Base-by-base conservation (phyloP, 2,113 vertebrate species). In the Embiotoca jacksoni region DNA sequence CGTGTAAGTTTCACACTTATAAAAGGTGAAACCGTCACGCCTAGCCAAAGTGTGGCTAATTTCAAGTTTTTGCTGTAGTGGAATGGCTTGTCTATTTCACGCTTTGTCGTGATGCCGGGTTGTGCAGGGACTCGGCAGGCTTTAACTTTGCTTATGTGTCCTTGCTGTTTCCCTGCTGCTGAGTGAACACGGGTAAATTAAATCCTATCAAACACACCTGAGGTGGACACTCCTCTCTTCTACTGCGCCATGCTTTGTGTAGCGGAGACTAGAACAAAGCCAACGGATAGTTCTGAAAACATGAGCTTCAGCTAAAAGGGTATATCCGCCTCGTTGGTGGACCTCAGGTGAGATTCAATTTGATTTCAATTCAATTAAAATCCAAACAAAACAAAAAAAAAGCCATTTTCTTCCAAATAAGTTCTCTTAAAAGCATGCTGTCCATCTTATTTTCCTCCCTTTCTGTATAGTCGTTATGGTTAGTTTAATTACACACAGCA, bases 131-230 rank as follows among this genome's bases (percentile, higher is more conserved):
- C 23, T 23, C 23, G 8, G 41, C 41, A 44, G 41, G 10, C 62
- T 36, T 0, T 37, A 39, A 64, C 57, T 41, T 3, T 70, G 31
- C 47, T 72, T 47, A 11, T 57, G 47, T 35, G 58, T 65, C 14
- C 41, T 44, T 3, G 10, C 53, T 41, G 41, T 55, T 52, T 61
- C 33, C 54, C 39, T 50, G 2, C 35, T 14, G 50, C 53, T 81
- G 32, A 56, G 57, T 56, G 64, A 39, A 74, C 41, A 56, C 52
- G 59, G 59, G 9, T 47, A 35, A 64, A 69, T 69, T 41, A 8
- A 31, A 58, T 14, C 30, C 46, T 53, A n/a, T 35, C 57, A 54
- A 83, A 44, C 36, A 31, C 32, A 31, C 66, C 77, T 76, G 60
- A 32, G 60, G 57, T 58, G 57, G 63, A 44, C 60, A 16, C 4